These are phyloP conservation scores for Prochilodus magdalenae DNA, from an alignment of 2,113 vertebrate species.

Conservation along the genomic window DNA sequence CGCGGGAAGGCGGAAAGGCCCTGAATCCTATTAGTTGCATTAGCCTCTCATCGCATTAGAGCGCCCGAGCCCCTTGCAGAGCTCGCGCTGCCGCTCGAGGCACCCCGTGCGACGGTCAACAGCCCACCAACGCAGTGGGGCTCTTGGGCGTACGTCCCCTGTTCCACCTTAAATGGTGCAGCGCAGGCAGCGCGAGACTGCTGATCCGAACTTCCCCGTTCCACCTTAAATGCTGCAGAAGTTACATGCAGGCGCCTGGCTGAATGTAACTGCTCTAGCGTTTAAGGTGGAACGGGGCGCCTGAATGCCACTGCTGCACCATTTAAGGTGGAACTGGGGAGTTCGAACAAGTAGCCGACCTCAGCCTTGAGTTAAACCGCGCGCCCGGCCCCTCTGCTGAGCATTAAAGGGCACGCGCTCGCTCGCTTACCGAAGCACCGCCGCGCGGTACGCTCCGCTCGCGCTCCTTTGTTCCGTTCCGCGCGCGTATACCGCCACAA, in stretches of 20 bases:
- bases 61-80: constrained; percentile 4
- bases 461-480: not conserved
- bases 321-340: too few species aligned
- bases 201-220: not conserved
- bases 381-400: too few species aligned
- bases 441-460: not conserved
- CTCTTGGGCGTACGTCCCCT: too few species aligned
- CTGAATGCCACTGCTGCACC: too few species aligned
- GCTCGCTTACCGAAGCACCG: not conserved
- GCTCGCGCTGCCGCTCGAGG: not conserved
- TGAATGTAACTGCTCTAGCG: too few species aligned
- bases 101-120: too few species aligned
- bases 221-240: not conserved
- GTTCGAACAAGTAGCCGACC: too few species aligned
- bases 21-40: constrained; percentile 80
- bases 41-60: constrained; percentile 76
- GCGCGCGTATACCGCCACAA: not conserved
- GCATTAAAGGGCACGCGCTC: not conserved
- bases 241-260: constrained; percentile 42
- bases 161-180: too few species aligned
- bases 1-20: constrained; percentile 58
- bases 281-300: constrained; percentile 18
- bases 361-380: too few species aligned
- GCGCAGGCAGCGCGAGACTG: too few species aligned
- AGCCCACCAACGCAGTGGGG: too few species aligned